Conservation (phyloP, 35 echinoderm and acorn worm genomes). For the Eucidaris tribuloides region DNA sequence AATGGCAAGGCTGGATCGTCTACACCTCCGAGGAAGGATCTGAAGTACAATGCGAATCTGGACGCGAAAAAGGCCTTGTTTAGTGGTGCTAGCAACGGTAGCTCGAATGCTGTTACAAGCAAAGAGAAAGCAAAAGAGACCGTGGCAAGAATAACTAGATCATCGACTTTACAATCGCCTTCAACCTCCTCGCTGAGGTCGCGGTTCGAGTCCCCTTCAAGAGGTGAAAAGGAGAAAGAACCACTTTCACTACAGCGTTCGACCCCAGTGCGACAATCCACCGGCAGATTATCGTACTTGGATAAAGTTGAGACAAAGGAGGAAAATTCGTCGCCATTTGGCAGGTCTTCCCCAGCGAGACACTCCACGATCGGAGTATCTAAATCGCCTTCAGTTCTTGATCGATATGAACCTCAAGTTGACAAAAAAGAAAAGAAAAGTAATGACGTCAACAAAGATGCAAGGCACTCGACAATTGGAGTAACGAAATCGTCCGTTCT, state of each 20-base stretch:
- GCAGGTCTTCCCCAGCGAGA: background rate
- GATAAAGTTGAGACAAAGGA: slow-evolving; percentile 16
- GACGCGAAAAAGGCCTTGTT: slow-evolving; percentile 5
- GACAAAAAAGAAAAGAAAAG: too few species aligned
- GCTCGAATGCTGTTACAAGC: background rate
- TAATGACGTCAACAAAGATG: too few species aligned
- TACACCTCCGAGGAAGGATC: background rate
- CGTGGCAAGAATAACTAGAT: background rate
- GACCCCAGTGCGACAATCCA: background rate
- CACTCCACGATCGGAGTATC: slow-evolving; percentile 15
- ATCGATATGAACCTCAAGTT: too few species aligned
- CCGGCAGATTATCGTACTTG: background rate
- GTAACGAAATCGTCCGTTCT: too few species aligned
- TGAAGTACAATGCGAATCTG: slow-evolving; percentile 15
- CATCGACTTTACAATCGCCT: background rate
- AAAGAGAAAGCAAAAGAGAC: background rate
- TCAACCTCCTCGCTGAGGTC: slow-evolving; percentile 7
- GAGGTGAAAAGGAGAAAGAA: background rate
- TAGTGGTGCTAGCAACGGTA: background rate
- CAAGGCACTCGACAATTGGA: too few species aligned
- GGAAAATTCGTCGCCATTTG: background rate
- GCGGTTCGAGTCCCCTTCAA: slow-evolving; percentile 8
- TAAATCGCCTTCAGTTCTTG: slow-evolving; percentile 14
- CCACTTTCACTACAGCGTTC: slow-evolving; percentile 8
- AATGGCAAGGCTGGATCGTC: background rate